These are phyloP conservation scores for Apodemus sylvaticus DNA, from an alignment of 2,113 vertebrate genomes.

Conservation along the genomic window DNA sequence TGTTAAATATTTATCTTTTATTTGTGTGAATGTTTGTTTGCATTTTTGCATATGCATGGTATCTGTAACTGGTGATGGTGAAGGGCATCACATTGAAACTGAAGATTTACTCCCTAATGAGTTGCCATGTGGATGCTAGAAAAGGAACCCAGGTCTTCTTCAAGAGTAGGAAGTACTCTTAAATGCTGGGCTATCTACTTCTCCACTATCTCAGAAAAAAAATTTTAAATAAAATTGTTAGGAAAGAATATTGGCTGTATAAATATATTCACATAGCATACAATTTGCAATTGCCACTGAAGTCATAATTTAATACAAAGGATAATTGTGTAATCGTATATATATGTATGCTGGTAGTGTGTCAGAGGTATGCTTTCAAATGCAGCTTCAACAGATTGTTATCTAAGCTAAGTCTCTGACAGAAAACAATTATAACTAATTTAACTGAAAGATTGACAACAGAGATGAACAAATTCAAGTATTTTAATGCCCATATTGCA, in stretches of 20 bases:
- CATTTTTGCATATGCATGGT: neutral
- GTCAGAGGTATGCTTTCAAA: slow-evolving; percentile 9
- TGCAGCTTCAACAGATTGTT: neutral
- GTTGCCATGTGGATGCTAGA: neutral
- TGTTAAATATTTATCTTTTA: neutral
- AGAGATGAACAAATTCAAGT: neutral
- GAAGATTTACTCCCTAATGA: too few relatives aligned
- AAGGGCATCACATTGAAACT: neutral
- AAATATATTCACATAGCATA: neutral
- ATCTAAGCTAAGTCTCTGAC: neutral
- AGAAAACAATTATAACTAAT: neutral
- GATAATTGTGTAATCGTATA: neutral
- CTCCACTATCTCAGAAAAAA: neutral
- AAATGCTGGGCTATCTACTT: neutral
- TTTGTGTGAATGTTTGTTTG: neutral
- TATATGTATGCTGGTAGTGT: neutral
- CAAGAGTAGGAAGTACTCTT: neutral
- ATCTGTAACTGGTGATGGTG: too few relatives aligned
- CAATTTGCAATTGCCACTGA: neutral
- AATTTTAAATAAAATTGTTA: neutral
- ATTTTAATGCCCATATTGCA: neutral
- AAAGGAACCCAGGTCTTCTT: neutral
- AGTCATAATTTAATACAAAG: slow-evolving; percentile 28
- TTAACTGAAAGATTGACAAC: neutral
- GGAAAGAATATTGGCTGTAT: neutral